These are phyloP conservation scores for Adelosebastes latens DNA, from an alignment of 2,797 vertebrate genomes.

Conservation along the genomic window DNA sequence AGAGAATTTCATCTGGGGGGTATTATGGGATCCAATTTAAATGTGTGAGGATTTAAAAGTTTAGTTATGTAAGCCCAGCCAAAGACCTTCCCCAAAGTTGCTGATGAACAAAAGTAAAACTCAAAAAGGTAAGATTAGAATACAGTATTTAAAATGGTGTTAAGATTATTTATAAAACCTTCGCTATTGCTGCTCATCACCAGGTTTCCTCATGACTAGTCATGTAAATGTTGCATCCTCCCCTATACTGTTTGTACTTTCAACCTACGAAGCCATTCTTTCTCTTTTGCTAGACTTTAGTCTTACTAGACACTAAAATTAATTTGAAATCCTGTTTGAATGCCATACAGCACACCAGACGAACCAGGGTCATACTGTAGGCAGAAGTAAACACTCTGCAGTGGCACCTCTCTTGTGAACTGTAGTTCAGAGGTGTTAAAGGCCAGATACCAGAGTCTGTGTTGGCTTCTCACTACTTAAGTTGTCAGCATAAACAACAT, in stretches of 20 bases:
- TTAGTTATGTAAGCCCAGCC: background rate
- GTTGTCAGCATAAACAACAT: background rate
- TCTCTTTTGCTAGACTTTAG: background rate
- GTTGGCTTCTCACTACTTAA: background rate
- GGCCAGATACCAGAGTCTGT: background rate
- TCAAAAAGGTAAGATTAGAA: background rate
- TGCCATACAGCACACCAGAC: background rate
- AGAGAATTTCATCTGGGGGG: background rate
- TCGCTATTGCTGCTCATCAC: background rate
- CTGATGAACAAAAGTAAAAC: background rate
- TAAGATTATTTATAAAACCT: background rate
- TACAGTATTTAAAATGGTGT: background rate
- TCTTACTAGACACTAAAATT: no score
- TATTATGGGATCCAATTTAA: background rate
- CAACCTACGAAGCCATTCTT: background rate
- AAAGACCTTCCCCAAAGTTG: background rate
- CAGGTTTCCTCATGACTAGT: background rate
- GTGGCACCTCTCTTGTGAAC: background rate
- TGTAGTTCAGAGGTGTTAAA: background rate
- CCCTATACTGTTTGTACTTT: background rate
- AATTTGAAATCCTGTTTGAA: background rate
- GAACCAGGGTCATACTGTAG: background rate
- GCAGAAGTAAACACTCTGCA: background rate
- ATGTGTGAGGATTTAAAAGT: conserved; percentile 7
- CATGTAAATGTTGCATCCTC: background rate